Percentiles rank a stretch among this genome's conserved stretches.
phyloP scores from a whole-genome alignment of 53 echinoderm and acorn worm species.

The Apostichopus leukothele region DNA sequence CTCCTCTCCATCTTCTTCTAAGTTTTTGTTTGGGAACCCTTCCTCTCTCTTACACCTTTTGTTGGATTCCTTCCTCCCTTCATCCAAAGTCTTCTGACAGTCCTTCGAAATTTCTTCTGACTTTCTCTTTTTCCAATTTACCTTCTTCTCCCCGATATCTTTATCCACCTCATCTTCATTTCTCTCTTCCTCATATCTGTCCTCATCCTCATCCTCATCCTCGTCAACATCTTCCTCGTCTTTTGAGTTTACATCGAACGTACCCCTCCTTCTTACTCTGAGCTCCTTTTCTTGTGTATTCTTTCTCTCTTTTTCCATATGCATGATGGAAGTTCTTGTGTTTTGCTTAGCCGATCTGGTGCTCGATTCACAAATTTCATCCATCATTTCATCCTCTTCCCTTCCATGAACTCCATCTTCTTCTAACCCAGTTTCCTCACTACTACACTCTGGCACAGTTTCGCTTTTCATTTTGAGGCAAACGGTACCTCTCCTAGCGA shows the following conservation, averaged over 20 bases:
- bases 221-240: not conserved
- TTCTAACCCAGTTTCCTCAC: not conserved
- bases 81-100: not conserved
- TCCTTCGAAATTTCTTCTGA: slow-evolving; percentile 14
- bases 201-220: not conserved
- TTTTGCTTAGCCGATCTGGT: no score
- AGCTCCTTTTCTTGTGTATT: not conserved
- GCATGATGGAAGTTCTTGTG: no score
- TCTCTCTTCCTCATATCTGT: not conserved
- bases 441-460: not conserved
- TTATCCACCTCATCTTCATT: not conserved
- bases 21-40: not conserved
- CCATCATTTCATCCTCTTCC: no score
- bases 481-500: slow-evolving; percentile 21
- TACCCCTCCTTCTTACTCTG: slow-evolving; percentile 7
- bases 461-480: slow-evolving; percentile 9
- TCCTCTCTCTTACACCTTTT: not conserved
- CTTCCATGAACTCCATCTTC: not conserved
- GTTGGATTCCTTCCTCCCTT: not conserved
- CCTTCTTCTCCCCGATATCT: not conserved
- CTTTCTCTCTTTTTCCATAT: no score
- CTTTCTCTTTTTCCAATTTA: not conserved
- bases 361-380: no score
- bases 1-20: not conserved
- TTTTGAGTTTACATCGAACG: slow-evolving; percentile 6